Percentiles rank a stretch among this genome's conserved stretches.
Evolutionary conservation across 2,888 invertebrate species (phyloP).

Genomic region (Lutraria lutraria): DNA sequence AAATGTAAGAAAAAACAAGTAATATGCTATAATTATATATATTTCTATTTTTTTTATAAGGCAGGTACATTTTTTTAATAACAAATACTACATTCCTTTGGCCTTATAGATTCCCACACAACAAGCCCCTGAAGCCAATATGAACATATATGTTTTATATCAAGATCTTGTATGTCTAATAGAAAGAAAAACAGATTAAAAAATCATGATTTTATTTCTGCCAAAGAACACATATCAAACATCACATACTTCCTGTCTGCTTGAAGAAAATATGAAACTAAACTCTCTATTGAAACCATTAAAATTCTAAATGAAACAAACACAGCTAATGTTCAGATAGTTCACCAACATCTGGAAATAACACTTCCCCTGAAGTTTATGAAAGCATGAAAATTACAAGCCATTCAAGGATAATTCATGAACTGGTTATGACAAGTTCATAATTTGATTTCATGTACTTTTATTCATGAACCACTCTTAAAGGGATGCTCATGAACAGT

Average conservation of each 20-base stretch:
- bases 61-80: no score
- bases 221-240: constrained; percentile 17
- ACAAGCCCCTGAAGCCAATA: background rate
- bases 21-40: no score
- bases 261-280: constrained; percentile 21
- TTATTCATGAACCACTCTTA: no score
- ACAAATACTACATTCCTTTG: no score
- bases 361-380: no score
- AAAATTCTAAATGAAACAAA: constrained; percentile 21
- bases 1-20: no score
- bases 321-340: background rate
- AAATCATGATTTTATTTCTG: background rate
- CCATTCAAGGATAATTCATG: no score
- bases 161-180: background rate
- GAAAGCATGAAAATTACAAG: no score
- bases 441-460: no score
- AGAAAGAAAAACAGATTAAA: constrained; percentile 13
- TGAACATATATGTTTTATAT: background rate
- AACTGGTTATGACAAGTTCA: no score
- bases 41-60: no score
- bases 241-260: constrained; percentile 10
- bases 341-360: constrained; percentile 21
- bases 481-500: no score
- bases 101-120: background rate
- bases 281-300: background rate